phyloP scores from a whole-genome alignment of 2,797 vertebrate species.

The Poeciliopsis turneri region DNA sequence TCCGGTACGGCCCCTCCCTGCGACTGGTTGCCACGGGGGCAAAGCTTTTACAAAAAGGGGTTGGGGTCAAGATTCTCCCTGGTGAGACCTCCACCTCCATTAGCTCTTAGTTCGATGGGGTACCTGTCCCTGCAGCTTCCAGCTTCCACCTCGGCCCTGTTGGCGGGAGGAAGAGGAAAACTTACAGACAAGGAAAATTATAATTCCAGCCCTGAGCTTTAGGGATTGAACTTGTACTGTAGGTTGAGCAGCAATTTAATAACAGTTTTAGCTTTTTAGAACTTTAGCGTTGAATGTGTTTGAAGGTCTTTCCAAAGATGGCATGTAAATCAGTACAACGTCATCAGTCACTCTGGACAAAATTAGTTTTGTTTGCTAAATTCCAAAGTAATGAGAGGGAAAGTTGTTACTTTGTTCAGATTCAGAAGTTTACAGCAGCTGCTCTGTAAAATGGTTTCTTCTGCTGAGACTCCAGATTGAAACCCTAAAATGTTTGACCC shows the following conservation, averaged over 20 bases:
- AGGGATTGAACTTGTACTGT: background rate
- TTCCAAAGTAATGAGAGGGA: background rate
- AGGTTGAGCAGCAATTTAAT: background rate
- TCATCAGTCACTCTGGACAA: background rate
- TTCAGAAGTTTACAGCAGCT: background rate
- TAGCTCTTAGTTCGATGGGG: conserved; percentile 65
- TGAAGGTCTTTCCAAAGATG: too few relatives aligned
- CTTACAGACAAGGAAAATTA: background rate
- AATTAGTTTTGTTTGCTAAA: background rate
- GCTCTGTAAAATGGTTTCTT: background rate
- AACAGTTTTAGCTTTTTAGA: background rate
- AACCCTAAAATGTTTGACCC: background rate
- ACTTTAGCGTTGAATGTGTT: background rate
- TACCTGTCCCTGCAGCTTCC: conserved; percentile 21
- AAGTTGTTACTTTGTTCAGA: background rate
- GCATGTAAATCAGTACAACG: too few relatives aligned
- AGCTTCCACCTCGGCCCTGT: background rate
- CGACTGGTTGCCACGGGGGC: conserved; percentile 68
- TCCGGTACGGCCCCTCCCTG: conserved; percentile 52
- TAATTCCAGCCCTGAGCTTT: background rate
- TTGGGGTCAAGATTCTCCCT: conserved; percentile 61
- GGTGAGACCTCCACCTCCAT: conserved; percentile 73
- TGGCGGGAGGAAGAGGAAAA: background rate
- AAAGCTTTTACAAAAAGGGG: conserved; percentile 81
- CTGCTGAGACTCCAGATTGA: background rate